phyloP scores from a whole-genome alignment of 2,113 vertebrate species.

The Amphilophus citrinellus region DNA sequence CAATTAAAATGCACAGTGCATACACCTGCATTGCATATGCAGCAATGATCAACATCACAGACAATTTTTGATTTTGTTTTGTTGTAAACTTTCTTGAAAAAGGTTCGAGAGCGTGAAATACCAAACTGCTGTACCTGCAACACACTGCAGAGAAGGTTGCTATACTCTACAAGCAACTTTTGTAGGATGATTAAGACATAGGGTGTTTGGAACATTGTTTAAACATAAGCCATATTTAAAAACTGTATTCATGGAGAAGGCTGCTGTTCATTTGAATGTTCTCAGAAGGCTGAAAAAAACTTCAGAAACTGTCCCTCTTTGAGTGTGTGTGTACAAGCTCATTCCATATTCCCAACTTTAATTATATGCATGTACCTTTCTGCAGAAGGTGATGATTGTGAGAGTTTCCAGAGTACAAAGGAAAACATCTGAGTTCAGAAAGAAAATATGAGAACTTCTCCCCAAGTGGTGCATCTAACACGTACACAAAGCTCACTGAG shows the following conservation, averaged over 20 bases:
- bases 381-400: not conserved
- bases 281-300: not conserved
- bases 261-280: slow-evolving; percentile 34
- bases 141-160: not conserved
- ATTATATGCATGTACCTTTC: not conserved
- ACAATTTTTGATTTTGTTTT: slow-evolving; percentile 15
- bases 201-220: slow-evolving; percentile 17
- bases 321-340: not conserved
- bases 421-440: slow-evolving; percentile 13
- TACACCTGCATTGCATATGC: slow-evolving; percentile 2
- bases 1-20: slow-evolving; percentile 53
- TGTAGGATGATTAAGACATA: not conserved
- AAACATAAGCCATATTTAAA: slow-evolving; percentile 29
- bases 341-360: not conserved
- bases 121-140: slow-evolving; percentile 27
- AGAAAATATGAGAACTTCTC: slow-evolving; percentile 11
- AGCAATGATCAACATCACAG: slow-evolving; percentile 48
- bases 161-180: not conserved
- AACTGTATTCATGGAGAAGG: slow-evolving; percentile 26
- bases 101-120: slow-evolving; percentile 17
- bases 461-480: not conserved
- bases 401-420: slow-evolving; percentile 16
- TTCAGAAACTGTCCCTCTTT: slow-evolving; percentile 3
- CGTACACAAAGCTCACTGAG: slow-evolving; percentile 25
- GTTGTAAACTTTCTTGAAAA: slow-evolving; percentile 28